Evolutionary conservation across 2,113 vertebrate genomes (phyloP).

Genomic region (Centropus unirufus): DNA sequence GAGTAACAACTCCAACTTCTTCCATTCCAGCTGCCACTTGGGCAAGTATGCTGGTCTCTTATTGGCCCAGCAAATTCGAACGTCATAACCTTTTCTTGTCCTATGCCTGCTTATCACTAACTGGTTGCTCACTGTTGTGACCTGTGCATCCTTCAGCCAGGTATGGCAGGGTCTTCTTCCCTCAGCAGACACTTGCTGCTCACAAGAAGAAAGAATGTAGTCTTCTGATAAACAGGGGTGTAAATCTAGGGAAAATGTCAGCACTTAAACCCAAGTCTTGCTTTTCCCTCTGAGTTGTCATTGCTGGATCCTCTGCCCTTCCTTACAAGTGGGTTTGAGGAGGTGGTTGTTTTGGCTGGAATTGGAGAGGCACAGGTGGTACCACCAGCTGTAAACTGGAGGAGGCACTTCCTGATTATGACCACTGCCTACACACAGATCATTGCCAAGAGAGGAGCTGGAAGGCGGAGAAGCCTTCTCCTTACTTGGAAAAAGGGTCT

Average conservation of each 20-base stretch:
- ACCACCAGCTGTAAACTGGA: conserved; percentile 72
- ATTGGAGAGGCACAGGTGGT: conserved; percentile 70
- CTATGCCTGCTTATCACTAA: neutral
- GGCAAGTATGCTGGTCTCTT: fast-evolving
- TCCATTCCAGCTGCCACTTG: neutral
- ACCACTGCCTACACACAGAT: conserved; percentile 68
- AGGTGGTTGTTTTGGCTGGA: conserved; percentile 73
- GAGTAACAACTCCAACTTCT: conserved; percentile 16
- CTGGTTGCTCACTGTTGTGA: fast-evolving
- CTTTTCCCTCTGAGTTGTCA: conserved; percentile 31
- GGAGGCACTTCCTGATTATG: conserved; percentile 72
- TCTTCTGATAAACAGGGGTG: neutral
- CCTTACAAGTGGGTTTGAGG: conserved; percentile 60
- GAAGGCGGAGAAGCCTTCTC: conserved; percentile 41
- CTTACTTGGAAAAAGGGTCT: conserved; percentile 43
- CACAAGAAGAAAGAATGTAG: neutral
- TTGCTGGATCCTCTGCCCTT: conserved; percentile 57
- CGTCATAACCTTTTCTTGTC: neutral
- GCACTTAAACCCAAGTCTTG: neutral
- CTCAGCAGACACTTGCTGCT: neutral
- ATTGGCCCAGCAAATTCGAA: neutral
- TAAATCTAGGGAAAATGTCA: conserved; percentile 13
- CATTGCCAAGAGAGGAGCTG: conserved; percentile 59
- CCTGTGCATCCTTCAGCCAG: neutral
- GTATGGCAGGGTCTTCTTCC: neutral